Evolutionary conservation across 2,888 invertebrate species (phyloP), one percentile per base, ranked within the genome.

Genomic region (Conchocele bisecta): DNA sequence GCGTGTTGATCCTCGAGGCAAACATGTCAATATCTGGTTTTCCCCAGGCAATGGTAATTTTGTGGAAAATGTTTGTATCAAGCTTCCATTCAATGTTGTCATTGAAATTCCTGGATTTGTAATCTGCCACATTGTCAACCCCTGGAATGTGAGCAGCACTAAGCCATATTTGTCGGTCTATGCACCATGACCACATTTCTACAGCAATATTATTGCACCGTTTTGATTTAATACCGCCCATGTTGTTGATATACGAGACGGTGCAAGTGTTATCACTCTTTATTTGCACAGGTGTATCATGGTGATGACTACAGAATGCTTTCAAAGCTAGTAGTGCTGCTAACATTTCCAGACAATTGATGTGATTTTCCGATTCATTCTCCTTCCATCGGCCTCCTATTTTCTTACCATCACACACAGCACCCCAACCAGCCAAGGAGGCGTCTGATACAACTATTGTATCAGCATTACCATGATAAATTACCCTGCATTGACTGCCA

Each of bases 71-170:
- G 33, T 24, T 24, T 29, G 37, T 22, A 4, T 59, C 51, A n/a
- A 75, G 15, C 29, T 46, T 56, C 65, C 74, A 69, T 57, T 74
- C 74, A 48, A 56, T n/a, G 29, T 46, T 63, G 17, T 64, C 60
- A 60, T 64, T 74, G 9, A 60, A 29, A 50, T 65, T 48, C 15
- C 69, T 5, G 1, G 69, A 75, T 22, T 50, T 31, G 35, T 33
- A 50, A 37, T 56, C 64, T 44, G 51, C 51, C n/a, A 13, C 50
- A 51, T 51, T 51, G 7, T 6, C 15, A 1, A 3, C 22, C 17
- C 31, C 29, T 33, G 51, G 15, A 24, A 51, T 51, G n/a, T 51
- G 51, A n/a, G 51, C 22, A 51, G 20, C n/a, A 15, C 33, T 31
- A 5, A 51, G 13, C 51, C 51, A 51, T 2, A 51, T 33, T 3